phyloP scores from a whole-genome alignment of 2,797 vertebrate genomes.

The Agapornis canus region DNA sequence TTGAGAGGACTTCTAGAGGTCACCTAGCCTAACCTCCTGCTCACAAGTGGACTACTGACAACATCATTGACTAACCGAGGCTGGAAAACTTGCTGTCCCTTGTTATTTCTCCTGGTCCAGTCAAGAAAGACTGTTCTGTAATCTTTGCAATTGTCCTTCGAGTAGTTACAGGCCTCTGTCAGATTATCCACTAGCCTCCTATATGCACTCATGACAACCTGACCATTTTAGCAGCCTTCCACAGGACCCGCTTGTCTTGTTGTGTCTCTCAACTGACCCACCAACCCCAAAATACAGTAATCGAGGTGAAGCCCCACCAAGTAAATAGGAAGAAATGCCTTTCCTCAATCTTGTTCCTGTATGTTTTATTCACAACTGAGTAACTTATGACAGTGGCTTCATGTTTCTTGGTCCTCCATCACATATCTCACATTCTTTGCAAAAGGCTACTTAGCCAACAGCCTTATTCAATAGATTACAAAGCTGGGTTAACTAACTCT shows the following conservation, averaged over 20 bases:
- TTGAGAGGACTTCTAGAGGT: background rate
- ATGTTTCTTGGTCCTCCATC: background rate
- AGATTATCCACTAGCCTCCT: background rate
- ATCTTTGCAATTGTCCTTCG: background rate
- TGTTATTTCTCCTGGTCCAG: background rate
- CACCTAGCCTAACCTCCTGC: background rate
- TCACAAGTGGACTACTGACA: background rate
- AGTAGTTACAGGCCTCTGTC: background rate
- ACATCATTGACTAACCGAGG: background rate
- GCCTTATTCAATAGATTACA: background rate
- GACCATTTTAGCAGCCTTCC: background rate
- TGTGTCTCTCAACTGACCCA: background rate
- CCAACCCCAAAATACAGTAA: background rate
- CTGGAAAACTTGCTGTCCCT: background rate
- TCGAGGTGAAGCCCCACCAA: background rate
- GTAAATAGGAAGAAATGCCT: background rate
- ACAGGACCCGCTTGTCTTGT: background rate
- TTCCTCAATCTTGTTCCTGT: background rate
- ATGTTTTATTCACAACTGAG: background rate
- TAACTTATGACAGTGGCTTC: rapidly evolving
- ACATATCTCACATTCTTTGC: background rate
- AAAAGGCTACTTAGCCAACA: background rate
- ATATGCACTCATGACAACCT: background rate
- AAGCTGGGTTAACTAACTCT: background rate
- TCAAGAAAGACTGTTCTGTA: background rate